Evolutionary conservation across 2,797 vertebrate species (phyloP), one percentile per base, ranked within the genome.

Genomic region (Scomberomorus guttatus): DNA sequence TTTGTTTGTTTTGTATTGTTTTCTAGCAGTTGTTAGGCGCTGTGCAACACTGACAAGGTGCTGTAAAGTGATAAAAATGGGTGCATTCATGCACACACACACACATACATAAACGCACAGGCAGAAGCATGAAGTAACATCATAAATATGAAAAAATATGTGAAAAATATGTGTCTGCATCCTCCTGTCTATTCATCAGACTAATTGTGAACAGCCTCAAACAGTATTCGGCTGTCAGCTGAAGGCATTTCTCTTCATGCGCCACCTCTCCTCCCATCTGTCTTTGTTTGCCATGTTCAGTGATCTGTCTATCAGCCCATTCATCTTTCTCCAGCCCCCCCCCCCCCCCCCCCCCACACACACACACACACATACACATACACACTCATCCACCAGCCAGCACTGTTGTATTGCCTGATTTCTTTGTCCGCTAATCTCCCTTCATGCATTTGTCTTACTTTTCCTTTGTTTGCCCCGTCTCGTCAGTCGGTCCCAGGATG

Each of bases 231-330:
- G 79, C 83, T 87, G 79, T 93, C 88, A 85, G 83, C 79, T n/a
- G 77, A 86, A 86, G 82, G 80, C 77, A 71, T 85, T 89, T 80
- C 63, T 85, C 85, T 91, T 85, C 88, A 89, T 48, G 79, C 71
- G 14, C 79, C 85, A 64, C 77, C 87, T 90, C 89, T 79, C 56
- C 32, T 75, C 78, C 83, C 79, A 91, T 95, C 91, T 92, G 91
- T 94, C 94, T 93, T 89, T 89, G 89, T 94, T 94, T 91, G 88
- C 86, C 46, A 77, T 86, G 89, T 82, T 89, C 92, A 88, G 82
- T 89, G 85, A 93, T 93, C 92, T 93, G 92, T 93, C 92, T 81
- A 90, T 93, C 93, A 90, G 88, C 88, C 90, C 83, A 93, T 95
- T 93, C 86, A 90, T 94, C 94, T 93, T 90, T 83, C 86, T 85